phyloP scores from a whole-genome alignment of 1,140 invertebrate genomes.

The Formica exsecta region DNA sequence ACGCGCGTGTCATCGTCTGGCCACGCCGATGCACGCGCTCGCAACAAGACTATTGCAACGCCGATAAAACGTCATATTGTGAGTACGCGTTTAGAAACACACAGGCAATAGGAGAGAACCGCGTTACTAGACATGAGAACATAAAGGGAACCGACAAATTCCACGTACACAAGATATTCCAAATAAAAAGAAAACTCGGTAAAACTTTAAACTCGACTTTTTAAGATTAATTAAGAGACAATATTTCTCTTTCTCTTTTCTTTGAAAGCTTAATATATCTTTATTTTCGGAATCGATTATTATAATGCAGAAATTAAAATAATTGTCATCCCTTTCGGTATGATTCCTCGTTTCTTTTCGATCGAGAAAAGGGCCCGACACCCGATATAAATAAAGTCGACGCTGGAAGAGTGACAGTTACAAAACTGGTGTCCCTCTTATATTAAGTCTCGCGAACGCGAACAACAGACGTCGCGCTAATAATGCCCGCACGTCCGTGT shows the following conservation, averaged over 20 bases:
- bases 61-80: not conserved
- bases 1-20: slow-evolving; percentile 73
- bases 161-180: not conserved
- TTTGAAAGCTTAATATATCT: not conserved
- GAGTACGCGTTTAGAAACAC: not conserved
- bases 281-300: not conserved
- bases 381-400: not conserved
- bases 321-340: not conserved
- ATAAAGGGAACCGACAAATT: not conserved
- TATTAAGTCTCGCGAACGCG: slow-evolving; percentile 39
- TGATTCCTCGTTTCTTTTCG: not conserved
- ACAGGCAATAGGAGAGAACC: not conserved
- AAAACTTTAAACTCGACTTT: not conserved
- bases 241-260: not conserved
- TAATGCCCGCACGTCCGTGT: slow-evolving; percentile 59
- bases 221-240: not conserved
- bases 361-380: not conserved
- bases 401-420: not conserved
- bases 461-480: slow-evolving; percentile 75
- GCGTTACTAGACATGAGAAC: not conserved
- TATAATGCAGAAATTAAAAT: not conserved
- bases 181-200: not conserved
- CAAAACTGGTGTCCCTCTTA: slow-evolving; percentile 17
- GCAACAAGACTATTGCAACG: not conserved
- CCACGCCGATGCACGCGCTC: slow-evolving; percentile 49